Percentiles rank a stretch among this genome's conserved stretches.
These are phyloP conservation scores for Corticium candelabrum DNA, from an alignment of 37 sponge, comb jelly and placozoan species.

Conservation along the genomic window DNA sequence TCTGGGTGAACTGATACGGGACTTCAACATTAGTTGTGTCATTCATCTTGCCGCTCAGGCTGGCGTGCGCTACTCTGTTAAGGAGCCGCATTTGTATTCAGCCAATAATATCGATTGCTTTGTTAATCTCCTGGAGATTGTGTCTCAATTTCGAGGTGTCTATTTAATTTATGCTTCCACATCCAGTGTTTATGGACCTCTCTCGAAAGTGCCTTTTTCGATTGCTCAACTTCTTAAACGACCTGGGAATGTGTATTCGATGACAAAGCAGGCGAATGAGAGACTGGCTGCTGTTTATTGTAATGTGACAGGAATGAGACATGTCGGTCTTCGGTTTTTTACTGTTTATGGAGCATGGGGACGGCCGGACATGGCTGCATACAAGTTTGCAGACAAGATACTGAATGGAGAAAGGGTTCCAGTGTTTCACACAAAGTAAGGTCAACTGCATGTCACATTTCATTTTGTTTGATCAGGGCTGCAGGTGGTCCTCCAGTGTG, in stretches of 20 bases:
- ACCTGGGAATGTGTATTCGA: constrained; percentile 64
- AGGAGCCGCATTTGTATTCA: constrained; percentile 33
- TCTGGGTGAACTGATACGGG: constrained; percentile 26
- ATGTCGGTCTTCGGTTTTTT: constrained; percentile 50
- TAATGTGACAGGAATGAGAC: constrained; percentile 9
- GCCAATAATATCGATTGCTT: constrained; percentile 42
- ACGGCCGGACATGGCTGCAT: constrained; percentile 77
- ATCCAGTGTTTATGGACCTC: constrained; percentile 60
- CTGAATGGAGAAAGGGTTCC: neutral
- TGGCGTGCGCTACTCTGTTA: constrained; percentile 47
- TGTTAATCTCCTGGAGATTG: constrained; percentile 27
- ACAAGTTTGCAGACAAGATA: constrained; percentile 25
- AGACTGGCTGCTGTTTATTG: constrained; percentile 45
- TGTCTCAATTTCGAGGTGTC: neutral
- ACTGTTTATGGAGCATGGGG: constrained; percentile 85
- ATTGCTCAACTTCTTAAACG: neutral
- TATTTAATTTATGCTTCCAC: constrained; percentile 63
- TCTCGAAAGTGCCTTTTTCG: constrained; percentile 44
- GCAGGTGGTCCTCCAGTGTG: no score
- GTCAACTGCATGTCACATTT: neutral
- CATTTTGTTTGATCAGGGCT: neutral
- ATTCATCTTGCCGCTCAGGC: constrained; percentile 68
- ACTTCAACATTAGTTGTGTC: constrained; percentile 35
- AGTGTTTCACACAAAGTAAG: neutral
- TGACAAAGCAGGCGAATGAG: constrained; percentile 48